Base-by-base conservation (phyloP, 2,797 vertebrate species). In the Enteromius fasciolatus region DNA sequence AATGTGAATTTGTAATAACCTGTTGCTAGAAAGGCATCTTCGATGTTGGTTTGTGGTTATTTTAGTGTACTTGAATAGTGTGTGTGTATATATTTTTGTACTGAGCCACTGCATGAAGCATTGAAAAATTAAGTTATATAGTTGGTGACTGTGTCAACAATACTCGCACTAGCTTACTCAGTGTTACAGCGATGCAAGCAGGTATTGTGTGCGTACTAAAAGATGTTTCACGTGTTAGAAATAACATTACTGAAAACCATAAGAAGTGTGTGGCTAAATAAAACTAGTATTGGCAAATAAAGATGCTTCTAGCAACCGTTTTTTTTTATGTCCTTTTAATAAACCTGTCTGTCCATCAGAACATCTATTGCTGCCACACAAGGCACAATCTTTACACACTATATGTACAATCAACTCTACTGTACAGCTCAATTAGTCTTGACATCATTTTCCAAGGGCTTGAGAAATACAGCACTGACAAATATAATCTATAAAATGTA, bases 361-460 rank as follows among this genome's bases (percentile, higher is more conserved):
- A 78, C 83, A 87, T 85, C 89, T 86, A 87, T 86, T 90, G 87
- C 87, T 91, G 86, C 88, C 90, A 82, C 88, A 91, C 87, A 87
- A 89, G 82, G 87, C 89, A 90, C 80, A 80, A 59, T 85, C 85
- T 86, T 88, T 81, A 87, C 86, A 88, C 85, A 88, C 85, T 85
- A 84, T 64, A 83, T 89, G 73, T 84, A 85, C 72, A 87, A 66
- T 75, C 83, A 86, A 86, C 82, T 87, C 61, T 31, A 61, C 76
- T 67, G 84, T 88, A 59, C 33, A 81, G 54, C 63, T 78, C 81
- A 89, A n/a, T 66, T 80, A 69, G 23, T 54, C 4, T 64, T 54
- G n/a, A 66, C 28, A 15, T 54, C 3, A 41, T 48, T 74, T 73
- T 39, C 39, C 46, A 12, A 33, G 25, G 46, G 46, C 5, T 41